A percentile compares a stretch with the other conserved stretches of the same genome.
These are phyloP conservation scores for Fabriciana adippe DNA, from an alignment of 2,888 invertebrate genomes.

Conservation along the genomic window DNA sequence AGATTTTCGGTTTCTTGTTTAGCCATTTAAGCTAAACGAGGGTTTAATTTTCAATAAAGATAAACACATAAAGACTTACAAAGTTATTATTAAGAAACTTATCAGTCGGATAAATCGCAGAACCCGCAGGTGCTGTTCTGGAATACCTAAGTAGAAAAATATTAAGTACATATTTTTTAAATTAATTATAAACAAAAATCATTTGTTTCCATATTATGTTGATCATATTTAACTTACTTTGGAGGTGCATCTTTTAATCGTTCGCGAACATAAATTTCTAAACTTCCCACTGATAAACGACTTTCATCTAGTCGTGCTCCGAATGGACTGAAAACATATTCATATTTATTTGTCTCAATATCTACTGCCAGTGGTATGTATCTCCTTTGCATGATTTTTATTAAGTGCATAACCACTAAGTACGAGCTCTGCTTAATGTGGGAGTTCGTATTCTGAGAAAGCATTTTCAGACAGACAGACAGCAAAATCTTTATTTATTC, in stretches of 20 bases:
- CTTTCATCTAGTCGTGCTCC: conserved; percentile 50
- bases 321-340: conserved; percentile 52
- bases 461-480: too few species aligned
- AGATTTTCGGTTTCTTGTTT: too few species aligned
- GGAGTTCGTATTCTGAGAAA: too few species aligned
- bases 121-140: conserved; percentile 55
- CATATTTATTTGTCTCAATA: neutral
- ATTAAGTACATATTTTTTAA: neutral
- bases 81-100: conserved; percentile 67
- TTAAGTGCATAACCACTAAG: too few species aligned
- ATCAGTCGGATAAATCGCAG: conserved; percentile 56
- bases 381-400: too few species aligned
- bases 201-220: neutral
- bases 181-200: neutral
- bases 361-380: too few species aligned
- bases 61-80: conserved; percentile 54
- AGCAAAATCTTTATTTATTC: too few species aligned
- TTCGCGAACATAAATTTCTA: conserved; percentile 71
- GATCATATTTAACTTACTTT: conserved; percentile 50
- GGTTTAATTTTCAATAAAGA: neutral
- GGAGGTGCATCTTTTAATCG: conserved; percentile 74
- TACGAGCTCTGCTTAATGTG: too few species aligned
- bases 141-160: conserved; percentile 55
- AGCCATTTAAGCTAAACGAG: too few species aligned
- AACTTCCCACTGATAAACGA: conserved; percentile 71